Conservation (phyloP, 2,888 invertebrate genomes). For the Drosophila meridiana region DNA sequence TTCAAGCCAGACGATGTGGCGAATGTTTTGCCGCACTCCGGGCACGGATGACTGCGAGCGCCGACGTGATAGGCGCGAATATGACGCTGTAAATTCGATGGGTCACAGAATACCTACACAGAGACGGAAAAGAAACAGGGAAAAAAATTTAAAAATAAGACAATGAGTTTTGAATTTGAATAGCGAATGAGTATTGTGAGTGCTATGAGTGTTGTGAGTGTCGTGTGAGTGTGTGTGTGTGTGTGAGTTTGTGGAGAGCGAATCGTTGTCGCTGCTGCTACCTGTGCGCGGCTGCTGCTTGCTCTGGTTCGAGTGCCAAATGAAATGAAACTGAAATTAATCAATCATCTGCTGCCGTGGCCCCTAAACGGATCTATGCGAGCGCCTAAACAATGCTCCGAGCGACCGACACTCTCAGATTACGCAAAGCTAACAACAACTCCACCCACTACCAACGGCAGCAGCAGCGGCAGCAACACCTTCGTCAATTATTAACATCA, state of each 20-base stretch:
- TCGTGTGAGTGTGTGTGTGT: too few species aligned
- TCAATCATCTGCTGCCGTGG: constrained; percentile 77
- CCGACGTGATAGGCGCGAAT: constrained; percentile 98
- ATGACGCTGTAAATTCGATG: constrained; percentile 98
- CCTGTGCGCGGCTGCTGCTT: constrained; percentile 7
- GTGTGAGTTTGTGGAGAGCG: background rate
- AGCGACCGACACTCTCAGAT: constrained; percentile 52
- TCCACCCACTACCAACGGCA: constrained; percentile 63
- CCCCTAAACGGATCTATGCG: constrained; percentile 78
- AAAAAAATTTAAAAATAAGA: constrained; percentile 20
- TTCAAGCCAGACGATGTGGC: constrained; percentile 98
- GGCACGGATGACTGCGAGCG: constrained; percentile 97
- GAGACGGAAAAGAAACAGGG: constrained; percentile 83
- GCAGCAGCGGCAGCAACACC: constrained; percentile 62
- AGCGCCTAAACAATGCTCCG: constrained; percentile 61
- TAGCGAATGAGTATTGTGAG: background rate
- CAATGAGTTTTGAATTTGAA: constrained; percentile 29
- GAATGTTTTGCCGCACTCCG: constrained; percentile 99
- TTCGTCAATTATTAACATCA: constrained; percentile 82
- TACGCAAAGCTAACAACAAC: constrained; percentile 68
- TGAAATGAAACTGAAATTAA: constrained; percentile 82
- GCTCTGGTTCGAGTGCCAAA: constrained; percentile 65
- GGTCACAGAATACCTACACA: constrained; percentile 95
- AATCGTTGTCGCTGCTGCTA: constrained; percentile 6
- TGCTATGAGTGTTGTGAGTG: background rate